Conservation (phyloP, 2,888 invertebrate genomes). For the Orthosia gothica region DNA sequence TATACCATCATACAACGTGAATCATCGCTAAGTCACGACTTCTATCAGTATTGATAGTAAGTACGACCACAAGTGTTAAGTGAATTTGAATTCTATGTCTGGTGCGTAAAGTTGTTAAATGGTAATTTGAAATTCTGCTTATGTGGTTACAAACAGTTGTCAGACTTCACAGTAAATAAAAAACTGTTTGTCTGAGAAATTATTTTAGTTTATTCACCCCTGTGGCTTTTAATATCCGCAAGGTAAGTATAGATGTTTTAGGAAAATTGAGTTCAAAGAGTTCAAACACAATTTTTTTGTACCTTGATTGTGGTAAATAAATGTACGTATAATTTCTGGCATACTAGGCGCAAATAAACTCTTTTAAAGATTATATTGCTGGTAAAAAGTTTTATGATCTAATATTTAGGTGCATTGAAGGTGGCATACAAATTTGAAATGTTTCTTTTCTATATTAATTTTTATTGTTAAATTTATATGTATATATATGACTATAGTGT, state of each 20-base stretch:
- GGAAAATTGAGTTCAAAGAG: too few relatives aligned
- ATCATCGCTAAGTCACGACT: conserved; percentile 52
- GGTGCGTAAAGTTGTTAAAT: conserved; percentile 13
- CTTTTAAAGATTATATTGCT: too few relatives aligned
- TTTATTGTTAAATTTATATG: too few relatives aligned
- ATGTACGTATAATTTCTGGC: too few relatives aligned
- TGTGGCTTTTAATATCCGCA: background rate
- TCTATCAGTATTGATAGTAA: conserved; percentile 37
- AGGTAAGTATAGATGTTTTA: background rate
- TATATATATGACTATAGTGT: too few relatives aligned
- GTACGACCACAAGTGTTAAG: background rate
- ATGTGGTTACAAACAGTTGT: conserved; percentile 47
- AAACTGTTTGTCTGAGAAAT: conserved; percentile 13
- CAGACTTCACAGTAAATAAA: conserved; percentile 27
- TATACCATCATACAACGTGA: conserved; percentile 56
- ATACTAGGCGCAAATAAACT: too few relatives aligned
- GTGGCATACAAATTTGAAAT: too few relatives aligned
- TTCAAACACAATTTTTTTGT: too few relatives aligned
- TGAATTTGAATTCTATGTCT: conserved; percentile 18
- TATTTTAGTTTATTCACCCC: background rate
- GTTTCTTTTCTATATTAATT: too few relatives aligned
- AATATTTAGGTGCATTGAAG: too few relatives aligned
- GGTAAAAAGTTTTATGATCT: background rate
- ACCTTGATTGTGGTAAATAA: too few relatives aligned
- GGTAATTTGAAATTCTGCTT: conserved; percentile 1